A percentile compares a stretch with the other conserved stretches of the same genome.
Conservation (phyloP, 2,888 invertebrate species). For the Neria commutata region DNA sequence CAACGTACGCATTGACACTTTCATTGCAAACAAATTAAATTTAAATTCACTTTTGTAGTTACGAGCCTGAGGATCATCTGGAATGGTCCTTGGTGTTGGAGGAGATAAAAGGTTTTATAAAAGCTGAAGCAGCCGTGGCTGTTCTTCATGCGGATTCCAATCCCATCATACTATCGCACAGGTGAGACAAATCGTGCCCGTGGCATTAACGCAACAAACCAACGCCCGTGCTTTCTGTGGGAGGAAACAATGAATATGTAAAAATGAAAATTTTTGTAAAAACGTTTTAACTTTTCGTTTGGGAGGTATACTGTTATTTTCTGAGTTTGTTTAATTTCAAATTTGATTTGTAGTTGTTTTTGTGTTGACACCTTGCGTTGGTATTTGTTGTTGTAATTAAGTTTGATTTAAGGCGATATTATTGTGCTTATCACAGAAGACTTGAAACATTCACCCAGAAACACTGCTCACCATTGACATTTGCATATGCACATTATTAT, state of each 20-base stretch:
- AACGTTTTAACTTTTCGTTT: constrained; percentile 24
- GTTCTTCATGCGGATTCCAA: constrained; percentile 87
- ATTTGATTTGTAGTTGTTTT: neutral
- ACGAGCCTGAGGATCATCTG: constrained; percentile 95
- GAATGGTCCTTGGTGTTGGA: constrained; percentile 95
- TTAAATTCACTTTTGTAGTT: constrained; percentile 58
- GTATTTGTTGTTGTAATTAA: neutral
- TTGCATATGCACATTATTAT: constrained; percentile 32
- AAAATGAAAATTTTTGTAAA: constrained; percentile 15
- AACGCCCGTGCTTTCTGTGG: constrained; percentile 64
- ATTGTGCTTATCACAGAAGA: constrained; percentile 60
- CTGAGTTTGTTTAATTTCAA: constrained; percentile 37
- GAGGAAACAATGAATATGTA: constrained; percentile 46
- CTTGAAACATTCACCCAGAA: constrained; percentile 45
- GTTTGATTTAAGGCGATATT: constrained; percentile 28
- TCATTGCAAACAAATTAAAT: neutral
- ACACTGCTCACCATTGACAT: constrained; percentile 12
- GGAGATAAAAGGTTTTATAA: constrained; percentile 93
- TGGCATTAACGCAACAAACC: constrained; percentile 35
- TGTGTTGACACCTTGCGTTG: no score
- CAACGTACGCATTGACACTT: constrained; percentile 64
- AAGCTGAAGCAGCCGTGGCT: constrained; percentile 87
- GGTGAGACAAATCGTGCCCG: constrained; percentile 64
- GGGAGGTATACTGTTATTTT: constrained; percentile 41
- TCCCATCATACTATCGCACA: constrained; percentile 85